Percentiles rank a stretch among this genome's conserved stretches.
Evolutionary conservation across 2,888 invertebrate species (phyloP).

Genomic region (Isotomurus palustris): DNA sequence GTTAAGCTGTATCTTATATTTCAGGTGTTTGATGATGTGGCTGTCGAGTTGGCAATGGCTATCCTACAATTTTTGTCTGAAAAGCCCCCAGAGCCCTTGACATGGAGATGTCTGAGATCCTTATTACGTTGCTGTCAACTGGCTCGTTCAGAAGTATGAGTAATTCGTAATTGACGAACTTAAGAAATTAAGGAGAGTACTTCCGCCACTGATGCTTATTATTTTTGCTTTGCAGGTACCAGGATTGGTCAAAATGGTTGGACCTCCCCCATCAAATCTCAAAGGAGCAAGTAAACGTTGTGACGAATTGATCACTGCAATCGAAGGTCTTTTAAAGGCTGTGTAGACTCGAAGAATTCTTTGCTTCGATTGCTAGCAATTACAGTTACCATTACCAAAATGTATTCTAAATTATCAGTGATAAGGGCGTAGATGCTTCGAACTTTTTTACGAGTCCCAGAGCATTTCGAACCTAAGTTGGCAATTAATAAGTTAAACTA

Average conservation of each 20-base stretch:
- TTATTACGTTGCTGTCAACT: slow-evolving; percentile 69
- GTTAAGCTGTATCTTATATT: slow-evolving; percentile 8
- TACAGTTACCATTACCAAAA: not conserved
- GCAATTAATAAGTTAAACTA: too few relatives aligned
- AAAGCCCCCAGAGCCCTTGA: slow-evolving; percentile 60
- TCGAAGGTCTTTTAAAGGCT: slow-evolving; percentile 51
- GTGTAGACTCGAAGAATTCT: not conserved
- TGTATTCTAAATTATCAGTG: not conserved
- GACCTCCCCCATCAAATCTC: slow-evolving; percentile 77
- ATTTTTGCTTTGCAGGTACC: slow-evolving; percentile 12
- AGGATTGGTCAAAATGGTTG: slow-evolving; percentile 75
- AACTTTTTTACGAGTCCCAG: too few relatives aligned
- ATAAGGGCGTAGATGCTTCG: not conserved
- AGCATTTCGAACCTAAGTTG: too few relatives aligned
- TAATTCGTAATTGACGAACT: slow-evolving; percentile 1
- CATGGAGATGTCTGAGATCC: slow-evolving; percentile 73
- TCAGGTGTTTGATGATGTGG: slow-evolving; percentile 89
- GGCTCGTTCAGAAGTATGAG: slow-evolving; percentile 59
- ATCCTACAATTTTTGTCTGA: slow-evolving; percentile 77
- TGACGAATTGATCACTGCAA: slow-evolving; percentile 73
- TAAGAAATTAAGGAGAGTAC: not conserved
- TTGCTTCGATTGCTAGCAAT: too few relatives aligned
- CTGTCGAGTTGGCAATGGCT: slow-evolving; percentile 86
- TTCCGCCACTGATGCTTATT: not conserved
- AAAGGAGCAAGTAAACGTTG: slow-evolving; percentile 73